Evolutionary conservation across 2,797 vertebrate species (phyloP), one percentile per base, ranked within the genome.

Genomic region (Anableps anableps): DNA sequence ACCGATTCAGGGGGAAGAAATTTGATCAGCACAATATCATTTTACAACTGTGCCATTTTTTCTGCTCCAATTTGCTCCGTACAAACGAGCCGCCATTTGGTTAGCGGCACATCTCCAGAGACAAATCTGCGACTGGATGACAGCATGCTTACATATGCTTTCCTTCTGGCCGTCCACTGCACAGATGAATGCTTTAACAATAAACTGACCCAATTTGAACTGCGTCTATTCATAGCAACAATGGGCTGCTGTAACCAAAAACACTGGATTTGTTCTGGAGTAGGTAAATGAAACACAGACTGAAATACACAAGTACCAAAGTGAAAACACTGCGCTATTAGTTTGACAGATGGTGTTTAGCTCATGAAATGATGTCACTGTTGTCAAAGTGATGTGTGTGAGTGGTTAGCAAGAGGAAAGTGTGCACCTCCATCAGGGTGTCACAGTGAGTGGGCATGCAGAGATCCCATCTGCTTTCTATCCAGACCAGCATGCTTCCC

Each of bases 141-240:
- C 93, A 90, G 91, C 93, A 94, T 92, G 92, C 94, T 93, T 93
- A 93, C 93, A 94, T 92, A 90, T 91, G 88, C 88, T 93, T 64
- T 87, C 94, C 96, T 95, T 94, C 92, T 95, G 95, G 95, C 91
- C 77, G 91, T 80, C 85, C 88, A 84, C 88, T 89, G 90, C 92
- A 94, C 95, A 93, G 95, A 93, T 94, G 92, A 95, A 89, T 93
- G 95, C 93, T 90, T 94, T 93, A 85, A 93, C 93, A 81, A 95
- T 93, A 94, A 95, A 95, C 91, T 94, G 94, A 94, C 95, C 95
- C 92, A 95, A 92, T 95, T 96, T 91, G 71, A 91, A 94, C 88
- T 76, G 74, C 72, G 41, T 85, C 93, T 96, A 95, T 95, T 95
- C 93, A 93, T 94, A 95, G 90, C 86, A 85, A 89, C 88, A 92